Evolutionary conservation across 2,888 invertebrate species (phyloP).

Genomic region (Dilophus febrilis): DNA sequence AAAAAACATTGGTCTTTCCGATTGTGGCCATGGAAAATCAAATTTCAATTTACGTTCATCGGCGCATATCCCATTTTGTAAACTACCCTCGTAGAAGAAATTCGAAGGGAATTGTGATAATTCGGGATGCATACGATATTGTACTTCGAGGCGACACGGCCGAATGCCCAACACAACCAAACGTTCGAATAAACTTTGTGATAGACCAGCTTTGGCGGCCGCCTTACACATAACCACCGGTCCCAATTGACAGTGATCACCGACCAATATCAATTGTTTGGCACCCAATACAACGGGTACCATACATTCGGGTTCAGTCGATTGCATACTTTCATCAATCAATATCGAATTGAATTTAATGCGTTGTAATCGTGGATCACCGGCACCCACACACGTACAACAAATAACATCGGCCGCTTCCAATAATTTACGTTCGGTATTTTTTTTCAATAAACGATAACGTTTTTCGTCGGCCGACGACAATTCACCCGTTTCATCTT

Average conservation of each 20-base stretch:
- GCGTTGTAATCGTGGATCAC: constrained; percentile 82
- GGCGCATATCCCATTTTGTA: constrained; percentile 97
- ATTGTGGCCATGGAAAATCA: constrained; percentile 95
- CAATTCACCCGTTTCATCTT: constrained; percentile 96
- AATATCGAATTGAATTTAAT: constrained; percentile 92
- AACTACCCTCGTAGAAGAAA: constrained; percentile 96
- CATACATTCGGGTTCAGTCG: constrained; percentile 97
- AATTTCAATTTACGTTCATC: constrained; percentile 85
- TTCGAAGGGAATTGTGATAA: constrained; percentile 95
- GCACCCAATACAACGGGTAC: constrained; percentile 97
- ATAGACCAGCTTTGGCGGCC: constrained; percentile 90
- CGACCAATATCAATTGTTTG: constrained; percentile 90
- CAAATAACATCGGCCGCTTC: constrained; percentile 98
- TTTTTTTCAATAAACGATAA: constrained; percentile 76
- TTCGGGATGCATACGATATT: constrained; percentile 99
- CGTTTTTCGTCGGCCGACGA: constrained; percentile 91
- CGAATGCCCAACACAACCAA: constrained; percentile 93
- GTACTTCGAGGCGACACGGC: constrained; percentile 91
- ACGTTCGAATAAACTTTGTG: constrained; percentile 92
- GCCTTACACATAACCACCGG: constrained; percentile 99
- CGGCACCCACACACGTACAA: constrained; percentile 97
- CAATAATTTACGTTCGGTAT: constrained; percentile 74
- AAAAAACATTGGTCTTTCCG: constrained; percentile 97
- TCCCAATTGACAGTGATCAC: constrained; percentile 97
- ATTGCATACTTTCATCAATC: constrained; percentile 95